Conservation (phyloP, 2,888 invertebrate species). For the Baccha elongata region DNA sequence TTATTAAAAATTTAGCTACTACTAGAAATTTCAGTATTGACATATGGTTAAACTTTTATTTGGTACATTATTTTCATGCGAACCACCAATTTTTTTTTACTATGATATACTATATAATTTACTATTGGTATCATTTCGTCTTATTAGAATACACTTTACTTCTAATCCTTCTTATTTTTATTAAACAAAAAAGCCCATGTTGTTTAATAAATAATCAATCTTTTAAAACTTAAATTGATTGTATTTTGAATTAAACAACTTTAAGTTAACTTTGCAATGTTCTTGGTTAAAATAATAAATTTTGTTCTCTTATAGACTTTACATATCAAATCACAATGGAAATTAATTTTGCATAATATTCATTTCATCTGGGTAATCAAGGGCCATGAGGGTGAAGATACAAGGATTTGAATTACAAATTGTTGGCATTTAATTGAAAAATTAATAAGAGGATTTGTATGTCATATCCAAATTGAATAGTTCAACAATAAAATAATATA, state of each 20-base stretch:
- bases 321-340: constrained; percentile 19
- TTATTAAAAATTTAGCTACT: too few relatives aligned
- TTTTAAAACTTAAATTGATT: too few relatives aligned
- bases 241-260: background rate
- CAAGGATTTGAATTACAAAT: background rate
- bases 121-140: too few relatives aligned
- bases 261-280: background rate
- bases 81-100: too few relatives aligned
- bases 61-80: too few relatives aligned
- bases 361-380: background rate
- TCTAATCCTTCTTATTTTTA: too few relatives aligned
- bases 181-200: too few relatives aligned
- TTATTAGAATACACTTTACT: too few relatives aligned
- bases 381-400: background rate
- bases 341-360: constrained; percentile 11
- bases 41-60: too few relatives aligned
- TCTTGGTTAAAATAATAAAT: background rate
- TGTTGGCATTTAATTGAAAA: constrained; percentile 29
- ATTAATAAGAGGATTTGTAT: constrained; percentile 26
- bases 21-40: too few relatives aligned
- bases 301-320: constrained; percentile 2
- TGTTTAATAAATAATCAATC: too few relatives aligned
- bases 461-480: constrained; percentile 23
- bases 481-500: constrained; percentile 2
- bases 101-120: too few relatives aligned